Evolutionary conservation across 2,888 invertebrate species (phyloP).

Genomic region (Cryptophagus acutangulus): DNA sequence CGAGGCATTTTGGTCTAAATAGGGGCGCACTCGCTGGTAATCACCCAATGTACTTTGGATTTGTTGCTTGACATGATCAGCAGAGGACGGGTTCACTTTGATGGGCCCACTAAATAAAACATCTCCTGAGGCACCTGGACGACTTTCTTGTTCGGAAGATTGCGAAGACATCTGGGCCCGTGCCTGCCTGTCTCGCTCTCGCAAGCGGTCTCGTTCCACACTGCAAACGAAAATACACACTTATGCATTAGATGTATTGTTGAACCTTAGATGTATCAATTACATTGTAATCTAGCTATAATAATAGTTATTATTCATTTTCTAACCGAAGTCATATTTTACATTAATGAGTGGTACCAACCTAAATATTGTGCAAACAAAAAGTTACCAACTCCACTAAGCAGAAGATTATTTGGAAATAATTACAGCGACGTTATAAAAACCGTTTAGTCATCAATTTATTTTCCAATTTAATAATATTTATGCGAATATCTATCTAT

Average conservation of each 20-base stretch:
- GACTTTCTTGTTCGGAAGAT: conserved; percentile 57
- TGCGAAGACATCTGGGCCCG: conserved; percentile 68
- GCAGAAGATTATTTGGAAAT: too few species aligned
- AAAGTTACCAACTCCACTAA: too few species aligned
- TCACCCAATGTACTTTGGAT: conserved; percentile 69
- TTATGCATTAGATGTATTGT: neutral
- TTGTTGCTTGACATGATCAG: conserved; percentile 63
- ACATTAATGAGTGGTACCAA: neutral
- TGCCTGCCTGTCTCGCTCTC: conserved; percentile 72
- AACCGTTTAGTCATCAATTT: too few species aligned
- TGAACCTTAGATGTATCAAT: neutral
- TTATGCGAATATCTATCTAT: too few species aligned
- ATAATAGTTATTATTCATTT: too few species aligned
- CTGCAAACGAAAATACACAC: conserved; percentile 33
- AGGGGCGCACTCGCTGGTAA: conserved; percentile 62
- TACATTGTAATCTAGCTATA: too few species aligned
- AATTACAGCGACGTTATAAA: too few species aligned
- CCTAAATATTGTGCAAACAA: too few species aligned
- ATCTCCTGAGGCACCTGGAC: conserved; percentile 50
- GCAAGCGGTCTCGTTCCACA: conserved; percentile 67
- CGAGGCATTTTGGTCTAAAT: conserved; percentile 58
- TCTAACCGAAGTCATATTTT: neutral
- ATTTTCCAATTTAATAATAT: too few species aligned
- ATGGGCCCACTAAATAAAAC: conserved; percentile 63
- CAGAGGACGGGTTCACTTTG: conserved; percentile 58